Conservation (phyloP, 2,113 vertebrate genomes). For the Antennarius striatus region DNA sequence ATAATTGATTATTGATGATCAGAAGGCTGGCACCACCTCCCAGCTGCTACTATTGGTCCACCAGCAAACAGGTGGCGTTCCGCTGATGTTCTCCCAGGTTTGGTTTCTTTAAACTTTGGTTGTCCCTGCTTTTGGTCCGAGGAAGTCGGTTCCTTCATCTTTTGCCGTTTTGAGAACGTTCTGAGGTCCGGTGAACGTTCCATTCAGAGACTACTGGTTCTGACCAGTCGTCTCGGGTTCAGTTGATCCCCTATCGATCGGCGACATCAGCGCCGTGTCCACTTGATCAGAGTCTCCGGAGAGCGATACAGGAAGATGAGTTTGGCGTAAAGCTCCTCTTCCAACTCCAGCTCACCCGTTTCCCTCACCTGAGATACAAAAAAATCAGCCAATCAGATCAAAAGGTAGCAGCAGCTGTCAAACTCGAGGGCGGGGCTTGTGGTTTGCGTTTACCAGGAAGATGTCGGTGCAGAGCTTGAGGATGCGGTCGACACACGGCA, state of each 20-base stretch:
- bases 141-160: neutral
- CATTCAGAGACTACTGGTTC: neutral
- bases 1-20: neutral
- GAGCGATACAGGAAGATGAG: constrained; percentile 95
- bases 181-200: neutral
- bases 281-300: constrained; percentile 86
- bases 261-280: constrained; percentile 58
- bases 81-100: neutral
- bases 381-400: constrained; percentile 1
- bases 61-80: neutral
- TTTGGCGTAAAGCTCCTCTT: constrained; percentile 94
- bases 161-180: neutral
- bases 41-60: constrained; percentile 1
- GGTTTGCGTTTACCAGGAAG: constrained; percentile 81
- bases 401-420: neutral
- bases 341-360: constrained; percentile 92
- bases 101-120: neutral
- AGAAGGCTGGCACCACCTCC: neutral
- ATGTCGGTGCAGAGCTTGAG: constrained; percentile 90
- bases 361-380: constrained; percentile 75
- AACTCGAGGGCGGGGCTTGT: neutral
- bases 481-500: constrained; percentile 85
- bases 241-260: neutral
- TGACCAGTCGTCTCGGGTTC: neutral
- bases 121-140: neutral